Conservation (phyloP, 2,797 vertebrate species). For the Amazona ochrocephala region DNA sequence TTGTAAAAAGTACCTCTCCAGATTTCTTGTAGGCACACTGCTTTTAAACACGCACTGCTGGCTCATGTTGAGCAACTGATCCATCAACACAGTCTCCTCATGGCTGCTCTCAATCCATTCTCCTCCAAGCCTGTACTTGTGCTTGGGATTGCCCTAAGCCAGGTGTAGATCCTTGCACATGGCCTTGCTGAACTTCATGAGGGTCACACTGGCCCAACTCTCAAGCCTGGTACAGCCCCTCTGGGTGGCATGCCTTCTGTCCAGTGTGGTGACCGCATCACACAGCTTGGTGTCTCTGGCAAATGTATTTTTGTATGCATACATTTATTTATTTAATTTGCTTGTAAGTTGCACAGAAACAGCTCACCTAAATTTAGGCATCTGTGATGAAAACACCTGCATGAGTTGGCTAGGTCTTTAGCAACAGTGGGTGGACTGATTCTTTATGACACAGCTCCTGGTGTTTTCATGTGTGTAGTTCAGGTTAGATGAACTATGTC, state of each 20-base stretch:
- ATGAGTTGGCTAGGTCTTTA: background rate
- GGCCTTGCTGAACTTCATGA: background rate
- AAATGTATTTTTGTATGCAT: background rate
- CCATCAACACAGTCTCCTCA: background rate
- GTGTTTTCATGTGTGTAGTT: background rate
- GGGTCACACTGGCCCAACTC: background rate
- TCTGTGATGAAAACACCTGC: background rate
- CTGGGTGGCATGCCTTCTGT: background rate
- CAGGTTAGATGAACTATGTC: background rate
- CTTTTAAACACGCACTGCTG: background rate
- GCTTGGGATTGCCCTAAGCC: background rate
- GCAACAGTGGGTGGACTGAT: background rate
- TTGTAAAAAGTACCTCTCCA: background rate
- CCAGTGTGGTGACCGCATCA: background rate
- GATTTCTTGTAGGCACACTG: background rate
- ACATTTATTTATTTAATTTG: background rate
- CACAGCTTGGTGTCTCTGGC: background rate
- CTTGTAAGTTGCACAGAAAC: rapidly evolving
- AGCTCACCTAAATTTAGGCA: background rate
- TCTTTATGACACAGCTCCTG: background rate
- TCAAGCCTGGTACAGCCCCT: background rate
- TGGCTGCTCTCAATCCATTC: background rate
- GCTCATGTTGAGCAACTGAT: background rate
- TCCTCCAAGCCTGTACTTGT: background rate
- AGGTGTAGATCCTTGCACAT: background rate